Base-by-base conservation (phyloP, 64 coral and sea anemone genomes). In the Hydrozoanthus tunicans region DNA sequence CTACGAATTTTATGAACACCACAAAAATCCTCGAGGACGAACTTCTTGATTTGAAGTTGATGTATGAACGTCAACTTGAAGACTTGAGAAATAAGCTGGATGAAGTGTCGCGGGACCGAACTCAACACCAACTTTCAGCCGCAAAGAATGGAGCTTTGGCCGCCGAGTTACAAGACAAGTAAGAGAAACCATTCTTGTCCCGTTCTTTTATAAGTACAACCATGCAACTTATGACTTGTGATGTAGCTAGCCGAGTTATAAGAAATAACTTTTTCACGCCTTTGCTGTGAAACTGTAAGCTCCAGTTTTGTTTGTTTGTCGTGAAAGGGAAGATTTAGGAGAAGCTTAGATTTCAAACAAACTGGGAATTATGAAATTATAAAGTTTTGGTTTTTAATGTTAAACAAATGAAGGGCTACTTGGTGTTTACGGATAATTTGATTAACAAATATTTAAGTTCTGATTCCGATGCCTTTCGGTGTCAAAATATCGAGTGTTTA, bases 21-120 rank as follows among this genome's bases (percentile, higher is more conserved):
- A 99, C 97, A 6, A 99, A 99, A 80, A 93, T 99, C 20, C 80
- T 99, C 9, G 97, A 99, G 64, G 97, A 99, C 27, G 97, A 99
- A 75, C 94, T 99, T 56, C 12, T 95, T 5, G 94, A 94, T 69
- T 55, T 99, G 5, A 99, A 99, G 32, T 73, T 73, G 14, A 99
- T 99, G 89, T 99, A 99, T 59, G 97, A 99, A 52, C 61, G 94
- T 13, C 94, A 99, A 74, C 57, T 99, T 7, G 97, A 99, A 81
- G 94, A 99, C 5, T 17, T 99, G 17, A 91, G 97, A 59, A 93
- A 91, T 74, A 92, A 96, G 70, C 85, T 99, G 14, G 97, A 99
- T 56, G 94, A 96, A 78, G 73, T 95, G 55, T 90, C 89, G 3
- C 92, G 92, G 1, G 97, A 99, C 57, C 93, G 97, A 82, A 99